Evolutionary conservation across 2,888 invertebrate species (phyloP).

Genomic region (Blera fallax): DNA sequence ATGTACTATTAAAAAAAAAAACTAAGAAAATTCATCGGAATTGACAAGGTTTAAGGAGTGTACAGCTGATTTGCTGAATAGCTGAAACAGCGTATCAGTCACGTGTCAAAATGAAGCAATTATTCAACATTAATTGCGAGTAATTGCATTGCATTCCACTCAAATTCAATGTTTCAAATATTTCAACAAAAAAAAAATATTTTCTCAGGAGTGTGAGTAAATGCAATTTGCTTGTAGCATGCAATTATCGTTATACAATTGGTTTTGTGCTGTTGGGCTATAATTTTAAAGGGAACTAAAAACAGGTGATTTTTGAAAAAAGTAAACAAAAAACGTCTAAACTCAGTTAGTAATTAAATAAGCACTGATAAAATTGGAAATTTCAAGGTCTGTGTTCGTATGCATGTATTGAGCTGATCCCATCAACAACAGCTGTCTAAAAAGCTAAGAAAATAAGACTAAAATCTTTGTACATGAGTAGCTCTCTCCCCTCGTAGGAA

Average conservation of each 20-base stretch:
- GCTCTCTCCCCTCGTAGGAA: too few species aligned
- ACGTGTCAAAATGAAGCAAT: conserved; percentile 2
- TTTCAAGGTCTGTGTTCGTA: too few species aligned
- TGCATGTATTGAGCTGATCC: too few species aligned
- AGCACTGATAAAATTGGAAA: background rate
- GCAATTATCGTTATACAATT: conserved; percentile 1
- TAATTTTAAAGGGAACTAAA: background rate
- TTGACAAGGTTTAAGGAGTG: background rate
- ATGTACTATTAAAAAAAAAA: background rate
- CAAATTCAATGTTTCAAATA: background rate
- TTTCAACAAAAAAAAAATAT: background rate
- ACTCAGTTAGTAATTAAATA: background rate
- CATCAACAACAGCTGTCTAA: too few species aligned
- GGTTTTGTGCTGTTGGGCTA: background rate
- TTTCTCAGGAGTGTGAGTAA: conserved; percentile 3
- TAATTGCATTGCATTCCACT: conserved; percentile 13
- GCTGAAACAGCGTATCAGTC: background rate
- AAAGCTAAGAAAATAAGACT: too few species aligned
- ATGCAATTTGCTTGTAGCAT: conserved; percentile 9
- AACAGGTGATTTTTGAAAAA: background rate
- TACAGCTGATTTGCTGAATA: background rate
- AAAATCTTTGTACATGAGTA: too few species aligned
- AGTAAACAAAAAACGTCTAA: background rate
- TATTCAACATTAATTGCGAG: background rate
- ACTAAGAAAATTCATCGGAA: background rate